Conservation (phyloP, 2,888 invertebrate species). For the Ethmia dodecea region DNA sequence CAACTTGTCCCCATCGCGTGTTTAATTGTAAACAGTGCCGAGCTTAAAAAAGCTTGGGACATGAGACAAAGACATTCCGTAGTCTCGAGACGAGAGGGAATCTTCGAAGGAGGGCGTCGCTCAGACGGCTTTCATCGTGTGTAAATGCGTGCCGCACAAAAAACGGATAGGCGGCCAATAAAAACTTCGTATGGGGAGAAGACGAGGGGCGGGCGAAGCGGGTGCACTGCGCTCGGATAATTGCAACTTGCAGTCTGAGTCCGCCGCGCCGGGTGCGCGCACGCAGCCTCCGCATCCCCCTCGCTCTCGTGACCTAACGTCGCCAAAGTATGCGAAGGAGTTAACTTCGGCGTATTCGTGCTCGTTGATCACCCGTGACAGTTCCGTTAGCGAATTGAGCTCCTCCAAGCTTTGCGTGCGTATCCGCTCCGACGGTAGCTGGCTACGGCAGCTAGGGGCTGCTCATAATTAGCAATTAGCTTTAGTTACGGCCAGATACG, state of each 20-base stretch:
- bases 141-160: conserved; percentile 64
- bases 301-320: background rate
- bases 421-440: conserved; percentile 34
- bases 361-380: conserved; percentile 28
- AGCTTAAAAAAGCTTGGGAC: conserved; percentile 35
- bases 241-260: conserved; percentile 65
- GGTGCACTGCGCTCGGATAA: conserved; percentile 56
- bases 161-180: conserved; percentile 72
- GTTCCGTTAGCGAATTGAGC: conserved; percentile 50
- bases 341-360: conserved; percentile 32
- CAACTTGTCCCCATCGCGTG: background rate
- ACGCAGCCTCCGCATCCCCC: conserved; percentile 57
- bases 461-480: background rate
- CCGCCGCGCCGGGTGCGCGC: conserved; percentile 67
- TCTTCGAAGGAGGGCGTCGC: conserved; percentile 60
- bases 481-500: background rate
- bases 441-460: too few species aligned
- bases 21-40: conserved; percentile 1
- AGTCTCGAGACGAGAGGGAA: conserved; percentile 58
- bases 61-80: conserved; percentile 63
- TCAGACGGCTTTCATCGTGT: conserved; percentile 67
- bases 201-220: conserved; percentile 68
- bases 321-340: conserved; percentile 39
- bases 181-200: conserved; percentile 68
- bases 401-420: conserved; percentile 45